Conservation (phyloP, 2,113 vertebrate species). For the Pycnonotus jocosus region DNA sequence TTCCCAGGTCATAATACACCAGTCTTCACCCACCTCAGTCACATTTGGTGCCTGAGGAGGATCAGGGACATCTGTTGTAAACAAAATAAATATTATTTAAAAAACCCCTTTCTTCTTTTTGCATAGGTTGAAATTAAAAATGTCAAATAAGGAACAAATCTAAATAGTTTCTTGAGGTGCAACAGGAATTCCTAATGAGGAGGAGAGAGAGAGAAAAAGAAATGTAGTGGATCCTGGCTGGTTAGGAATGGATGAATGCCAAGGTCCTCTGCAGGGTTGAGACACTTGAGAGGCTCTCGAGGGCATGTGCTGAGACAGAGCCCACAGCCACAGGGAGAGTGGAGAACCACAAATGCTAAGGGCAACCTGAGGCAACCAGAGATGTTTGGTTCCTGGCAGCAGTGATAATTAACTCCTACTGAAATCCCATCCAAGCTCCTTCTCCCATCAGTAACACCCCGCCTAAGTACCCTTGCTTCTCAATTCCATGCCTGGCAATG, state of each 20-base stretch:
- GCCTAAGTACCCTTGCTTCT: neutral
- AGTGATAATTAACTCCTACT: neutral
- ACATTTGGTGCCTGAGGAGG: conserved; percentile 87
- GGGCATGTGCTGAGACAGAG: neutral
- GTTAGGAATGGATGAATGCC: neutral
- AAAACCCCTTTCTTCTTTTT: neutral
- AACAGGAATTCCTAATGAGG: neutral
- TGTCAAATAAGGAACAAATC: neutral
- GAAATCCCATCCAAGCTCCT: neutral
- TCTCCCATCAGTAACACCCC: neutral
- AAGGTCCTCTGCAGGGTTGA: neutral
- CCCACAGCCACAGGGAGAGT: neutral
- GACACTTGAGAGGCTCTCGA: neutral
- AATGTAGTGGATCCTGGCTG: neutral
- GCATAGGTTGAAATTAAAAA: neutral
- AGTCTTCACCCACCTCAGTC: conserved; percentile 90
- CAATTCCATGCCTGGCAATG: neutral
- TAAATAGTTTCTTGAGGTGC: neutral
- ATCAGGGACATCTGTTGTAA: conserved; percentile 87
- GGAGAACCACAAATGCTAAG: neutral
- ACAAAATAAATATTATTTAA: neutral
- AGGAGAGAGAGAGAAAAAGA: neutral
- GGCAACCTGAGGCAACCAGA: neutral
- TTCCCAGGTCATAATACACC: conserved; percentile 95
- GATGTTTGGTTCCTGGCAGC: neutral